A percentile compares a stretch with the other conserved stretches of the same genome.
Conservation (phyloP, 2,888 invertebrate genomes). For the Oegoconia quadripuncta region DNA sequence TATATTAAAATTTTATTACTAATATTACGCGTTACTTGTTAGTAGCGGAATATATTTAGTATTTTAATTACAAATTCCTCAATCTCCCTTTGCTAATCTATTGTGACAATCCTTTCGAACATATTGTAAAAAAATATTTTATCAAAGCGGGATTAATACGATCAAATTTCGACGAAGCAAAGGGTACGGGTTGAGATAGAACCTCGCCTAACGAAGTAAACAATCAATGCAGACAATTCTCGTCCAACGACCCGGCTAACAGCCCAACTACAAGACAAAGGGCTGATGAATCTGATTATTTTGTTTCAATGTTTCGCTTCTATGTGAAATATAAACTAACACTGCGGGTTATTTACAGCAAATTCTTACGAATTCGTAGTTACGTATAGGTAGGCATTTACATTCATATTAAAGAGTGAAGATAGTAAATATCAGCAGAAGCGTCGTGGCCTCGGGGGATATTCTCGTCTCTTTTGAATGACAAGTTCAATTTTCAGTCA, state of each 20-base stretch:
- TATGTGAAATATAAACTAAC: slow-evolving; percentile 45
- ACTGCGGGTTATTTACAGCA: slow-evolving; percentile 23
- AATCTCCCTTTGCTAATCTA: no score
- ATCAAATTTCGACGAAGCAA: slow-evolving; percentile 48
- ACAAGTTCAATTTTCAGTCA: slow-evolving; percentile 41
- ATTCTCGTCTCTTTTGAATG: slow-evolving; percentile 33
- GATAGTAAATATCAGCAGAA: slow-evolving; percentile 6
- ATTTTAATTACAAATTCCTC: no score
- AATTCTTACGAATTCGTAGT: no score
- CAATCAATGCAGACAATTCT: slow-evolving; percentile 63
- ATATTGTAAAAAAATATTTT: slow-evolving; percentile 29
- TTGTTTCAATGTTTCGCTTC: slow-evolving; percentile 42
- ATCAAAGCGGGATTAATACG: slow-evolving; percentile 35
- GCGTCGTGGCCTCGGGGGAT: slow-evolving; percentile 17
- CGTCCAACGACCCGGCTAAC: slow-evolving; percentile 50
- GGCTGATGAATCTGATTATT: slow-evolving; percentile 65
- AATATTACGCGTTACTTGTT: no score
- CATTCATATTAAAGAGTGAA: not conserved
- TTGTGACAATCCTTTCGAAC: slow-evolving; percentile 6
- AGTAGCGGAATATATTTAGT: no score
- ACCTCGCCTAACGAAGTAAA: slow-evolving; percentile 72
- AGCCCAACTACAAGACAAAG: slow-evolving; percentile 56
- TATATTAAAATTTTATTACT: no score
- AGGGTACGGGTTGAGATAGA: slow-evolving; percentile 51
- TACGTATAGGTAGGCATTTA: no score